Evolutionary conservation across 1,140 invertebrate species (phyloP).

Genomic region (Drosophila saltans): DNA sequence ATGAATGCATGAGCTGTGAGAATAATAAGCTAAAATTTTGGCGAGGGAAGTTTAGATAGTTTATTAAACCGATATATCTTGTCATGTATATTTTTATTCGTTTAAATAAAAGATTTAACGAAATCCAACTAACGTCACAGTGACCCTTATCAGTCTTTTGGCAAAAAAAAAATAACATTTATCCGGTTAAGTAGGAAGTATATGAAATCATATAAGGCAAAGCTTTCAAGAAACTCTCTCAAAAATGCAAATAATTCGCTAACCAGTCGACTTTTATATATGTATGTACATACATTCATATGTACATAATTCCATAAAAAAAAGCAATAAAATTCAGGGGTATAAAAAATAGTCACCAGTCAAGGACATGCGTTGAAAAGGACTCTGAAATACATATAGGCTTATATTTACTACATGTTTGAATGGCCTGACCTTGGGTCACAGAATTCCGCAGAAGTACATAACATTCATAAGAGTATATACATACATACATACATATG

Average conservation of each 20-base stretch:
- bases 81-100: too few species aligned
- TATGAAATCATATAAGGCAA: neutral
- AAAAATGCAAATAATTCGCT: conserved; percentile 1
- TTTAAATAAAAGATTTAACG: too few species aligned
- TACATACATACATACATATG: neutral
- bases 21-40: neutral
- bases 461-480: neutral
- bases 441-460: neutral
- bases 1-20: too few species aligned
- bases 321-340: conserved; percentile 1
- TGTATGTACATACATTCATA: too few species aligned
- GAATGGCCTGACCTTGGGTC: neutral
- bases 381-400: conserved; percentile 1
- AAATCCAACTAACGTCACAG: too few species aligned
- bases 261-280: neutral
- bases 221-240: neutral
- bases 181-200: neutral
- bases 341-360: conserved; percentile 6
- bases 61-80: neutral
- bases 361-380: conserved; percentile 10
- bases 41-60: neutral
- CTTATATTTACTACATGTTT: neutral
- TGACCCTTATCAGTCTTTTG: too few species aligned
- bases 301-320: conserved; percentile 4
- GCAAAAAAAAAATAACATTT: too few species aligned